phyloP scores from a whole-genome alignment of 2,113 vertebrate species.

The Thomomys bottae region DNA sequence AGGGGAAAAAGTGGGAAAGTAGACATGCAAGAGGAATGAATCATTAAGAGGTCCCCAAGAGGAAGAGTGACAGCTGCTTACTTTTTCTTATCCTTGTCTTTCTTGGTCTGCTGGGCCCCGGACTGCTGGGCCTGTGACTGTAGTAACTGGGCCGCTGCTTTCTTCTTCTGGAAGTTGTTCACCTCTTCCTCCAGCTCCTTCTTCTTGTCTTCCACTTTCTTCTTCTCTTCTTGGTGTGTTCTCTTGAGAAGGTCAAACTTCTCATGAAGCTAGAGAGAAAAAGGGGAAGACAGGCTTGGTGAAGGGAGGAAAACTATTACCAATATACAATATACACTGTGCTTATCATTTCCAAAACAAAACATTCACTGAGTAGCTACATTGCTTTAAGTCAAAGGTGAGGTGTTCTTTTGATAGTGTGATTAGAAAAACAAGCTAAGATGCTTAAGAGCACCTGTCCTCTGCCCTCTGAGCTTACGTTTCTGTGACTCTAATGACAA shows the following conservation, averaged over 20 bases:
- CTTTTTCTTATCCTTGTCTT: constrained; percentile 94
- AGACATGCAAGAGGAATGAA: constrained; percentile 83
- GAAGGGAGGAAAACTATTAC: neutral
- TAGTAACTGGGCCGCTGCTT: constrained; percentile 88
- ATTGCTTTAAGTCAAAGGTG: accelerated
- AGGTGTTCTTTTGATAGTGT: accelerated
- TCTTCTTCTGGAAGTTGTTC: constrained; percentile 90
- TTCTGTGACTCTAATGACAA: neutral
- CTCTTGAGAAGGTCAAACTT: constrained; percentile 91
- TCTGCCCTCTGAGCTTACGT: neutral
- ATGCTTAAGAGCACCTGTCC: accelerated
- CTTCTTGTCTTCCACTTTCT: constrained; percentile 91
- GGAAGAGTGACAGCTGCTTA: constrained; percentile 83
- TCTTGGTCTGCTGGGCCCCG: constrained; percentile 90
- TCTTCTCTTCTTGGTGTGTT: constrained; percentile 91
- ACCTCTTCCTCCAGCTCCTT: constrained; percentile 91
- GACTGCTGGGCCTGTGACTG: constrained; percentile 90
- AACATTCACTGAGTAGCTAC: accelerated
- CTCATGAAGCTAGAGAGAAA: constrained; percentile 86
- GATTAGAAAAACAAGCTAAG: neutral
- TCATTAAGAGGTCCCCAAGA: constrained; percentile 68
- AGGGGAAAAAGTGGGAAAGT: constrained; percentile 62
- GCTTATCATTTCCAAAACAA: neutral
- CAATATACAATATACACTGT: accelerated
- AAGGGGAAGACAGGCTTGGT: neutral